Percentiles rank a stretch among this genome's conserved stretches.
phyloP scores from a whole-genome alignment of 2,888 invertebrate genomes.

The Drosophila monieri region DNA sequence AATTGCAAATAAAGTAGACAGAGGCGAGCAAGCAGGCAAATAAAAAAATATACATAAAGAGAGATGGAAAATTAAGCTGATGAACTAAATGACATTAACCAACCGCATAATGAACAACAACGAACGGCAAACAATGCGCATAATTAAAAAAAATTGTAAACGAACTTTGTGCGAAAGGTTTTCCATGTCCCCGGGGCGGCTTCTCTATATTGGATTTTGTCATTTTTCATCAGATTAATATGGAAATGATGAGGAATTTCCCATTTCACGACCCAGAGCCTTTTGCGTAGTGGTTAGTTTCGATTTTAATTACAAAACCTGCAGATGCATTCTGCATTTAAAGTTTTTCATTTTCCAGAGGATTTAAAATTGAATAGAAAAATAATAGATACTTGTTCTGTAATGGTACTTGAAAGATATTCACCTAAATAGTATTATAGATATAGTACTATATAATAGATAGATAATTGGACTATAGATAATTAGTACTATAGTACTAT shows the following conservation, averaged over 20 bases:
- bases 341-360: neutral
- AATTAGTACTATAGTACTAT: no score
- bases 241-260: neutral
- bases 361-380: neutral
- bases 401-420: no score
- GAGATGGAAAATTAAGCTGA: constrained; percentile 44
- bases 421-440: no score
- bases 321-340: neutral
- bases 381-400: no score
- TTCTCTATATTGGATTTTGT: neutral
- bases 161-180: constrained; percentile 28
- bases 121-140: constrained; percentile 20
- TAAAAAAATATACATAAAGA: constrained; percentile 7
- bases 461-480: no score
- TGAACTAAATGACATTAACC: constrained; percentile 54
- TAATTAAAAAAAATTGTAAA: constrained; percentile 64
- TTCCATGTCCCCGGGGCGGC: neutral
- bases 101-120: constrained; percentile 26
- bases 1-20: constrained; percentile 12
- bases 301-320: neutral
- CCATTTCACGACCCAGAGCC: neutral
- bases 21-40: neutral
- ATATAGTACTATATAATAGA: no score
- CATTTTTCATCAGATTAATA: neutral
- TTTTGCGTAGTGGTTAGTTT: neutral